These are phyloP conservation scores for Muscina levida DNA, from an alignment of 2,888 invertebrate species.

Conservation along the genomic window DNA sequence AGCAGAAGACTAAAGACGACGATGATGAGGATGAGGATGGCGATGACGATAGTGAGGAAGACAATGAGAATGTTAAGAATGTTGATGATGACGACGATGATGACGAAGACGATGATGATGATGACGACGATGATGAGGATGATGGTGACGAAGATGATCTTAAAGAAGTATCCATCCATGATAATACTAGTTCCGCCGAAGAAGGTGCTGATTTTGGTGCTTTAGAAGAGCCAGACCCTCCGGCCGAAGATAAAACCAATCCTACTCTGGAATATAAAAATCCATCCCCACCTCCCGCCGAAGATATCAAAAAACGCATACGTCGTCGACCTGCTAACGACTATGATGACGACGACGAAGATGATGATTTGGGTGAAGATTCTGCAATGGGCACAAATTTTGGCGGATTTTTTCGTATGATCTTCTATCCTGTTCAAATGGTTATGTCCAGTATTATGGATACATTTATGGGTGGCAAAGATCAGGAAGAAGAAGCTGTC, in stretches of 20 bases:
- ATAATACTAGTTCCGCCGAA: constrained; percentile 71
- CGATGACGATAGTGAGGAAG: constrained; percentile 65
- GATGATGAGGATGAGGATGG: constrained; percentile 65
- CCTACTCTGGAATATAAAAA: neutral
- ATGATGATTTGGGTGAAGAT: constrained; percentile 67
- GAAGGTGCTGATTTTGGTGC: constrained; percentile 72
- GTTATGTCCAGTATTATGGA: constrained; percentile 75
- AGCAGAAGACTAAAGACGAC: constrained; percentile 1
- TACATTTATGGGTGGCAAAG: constrained; percentile 66
- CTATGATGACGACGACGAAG: constrained; percentile 67
- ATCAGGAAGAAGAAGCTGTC: constrained; percentile 56
- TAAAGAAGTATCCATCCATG: constrained; percentile 61
- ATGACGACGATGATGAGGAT: constrained; percentile 63
- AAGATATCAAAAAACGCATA: constrained; percentile 70
- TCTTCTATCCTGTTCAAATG: constrained; percentile 76
- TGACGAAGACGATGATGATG: constrained; percentile 65
- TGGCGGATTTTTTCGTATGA: constrained; percentile 74
- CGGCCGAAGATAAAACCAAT: neutral
- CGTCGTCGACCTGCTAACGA: constrained; percentile 68
- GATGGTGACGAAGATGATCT: constrained; percentile 63
- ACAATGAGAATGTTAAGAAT: constrained; percentile 59
- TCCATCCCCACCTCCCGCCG: constrained; percentile 42
- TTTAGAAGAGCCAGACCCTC: constrained; percentile 60
- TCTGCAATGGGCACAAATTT: constrained; percentile 71
- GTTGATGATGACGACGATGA: constrained; percentile 63